A percentile compares a stretch with the other conserved stretches of the same genome.
phyloP scores from a whole-genome alignment of 2,797 vertebrate species.

The Antennarius maculatus region DNA sequence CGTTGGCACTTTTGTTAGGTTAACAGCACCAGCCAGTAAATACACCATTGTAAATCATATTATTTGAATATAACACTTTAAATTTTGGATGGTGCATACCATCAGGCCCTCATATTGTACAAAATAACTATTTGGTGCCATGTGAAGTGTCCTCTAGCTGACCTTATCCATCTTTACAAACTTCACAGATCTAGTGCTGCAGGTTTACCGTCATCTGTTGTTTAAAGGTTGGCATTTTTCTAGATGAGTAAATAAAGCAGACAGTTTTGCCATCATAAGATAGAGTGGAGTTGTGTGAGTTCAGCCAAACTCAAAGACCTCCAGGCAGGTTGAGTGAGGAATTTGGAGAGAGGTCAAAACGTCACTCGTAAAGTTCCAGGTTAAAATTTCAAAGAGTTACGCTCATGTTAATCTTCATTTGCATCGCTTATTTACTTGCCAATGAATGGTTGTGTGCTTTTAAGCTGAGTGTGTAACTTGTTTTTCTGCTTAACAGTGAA shows the following conservation, averaged over 20 bases:
- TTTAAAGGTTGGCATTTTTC: constrained; percentile 34
- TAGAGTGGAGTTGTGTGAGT: constrained; percentile 33
- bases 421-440: background rate
- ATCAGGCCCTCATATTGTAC: background rate
- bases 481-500: no score
- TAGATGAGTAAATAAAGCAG: constrained; percentile 26
- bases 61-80: background rate
- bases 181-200: constrained; percentile 31
- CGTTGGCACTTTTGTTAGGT: background rate
- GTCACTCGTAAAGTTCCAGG: constrained; percentile 6
- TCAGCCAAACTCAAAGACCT: constrained; percentile 50
- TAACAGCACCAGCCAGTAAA: background rate
- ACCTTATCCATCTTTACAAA: constrained; percentile 16
- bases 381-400: constrained; percentile 20
- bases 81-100: background rate
- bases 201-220: constrained; percentile 14
- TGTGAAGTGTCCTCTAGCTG: constrained; percentile 2
- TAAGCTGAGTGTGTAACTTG: background rate
- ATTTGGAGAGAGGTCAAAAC: constrained; percentile 33
- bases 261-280: constrained; percentile 19
- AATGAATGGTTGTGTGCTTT: background rate
- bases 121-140: background rate
- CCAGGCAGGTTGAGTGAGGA: constrained; percentile 24
- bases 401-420: background rate
- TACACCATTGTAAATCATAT: background rate